Evolutionary conservation across 2,113 vertebrate genomes (phyloP).

Genomic region (Rafetus swinhoei): DNA sequence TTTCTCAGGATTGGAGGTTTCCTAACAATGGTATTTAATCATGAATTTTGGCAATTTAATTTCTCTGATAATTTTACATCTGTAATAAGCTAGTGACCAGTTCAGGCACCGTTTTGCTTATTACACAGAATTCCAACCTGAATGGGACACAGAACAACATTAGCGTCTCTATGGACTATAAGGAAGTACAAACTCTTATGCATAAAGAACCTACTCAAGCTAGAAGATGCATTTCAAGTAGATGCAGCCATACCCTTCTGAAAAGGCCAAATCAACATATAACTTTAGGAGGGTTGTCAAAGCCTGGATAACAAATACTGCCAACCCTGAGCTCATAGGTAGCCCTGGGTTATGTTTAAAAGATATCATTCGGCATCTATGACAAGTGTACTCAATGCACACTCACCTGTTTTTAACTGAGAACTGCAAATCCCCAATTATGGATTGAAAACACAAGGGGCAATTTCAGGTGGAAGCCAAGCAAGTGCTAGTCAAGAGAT

Average conservation of each 20-base stretch:
- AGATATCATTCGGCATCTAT: no score
- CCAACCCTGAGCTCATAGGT: background rate
- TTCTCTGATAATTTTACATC: background rate
- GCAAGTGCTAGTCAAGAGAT: background rate
- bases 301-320: background rate
- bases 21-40: background rate
- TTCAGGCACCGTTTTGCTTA: background rate
- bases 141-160: background rate
- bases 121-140: background rate
- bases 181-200: rapidly evolving
- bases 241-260: rapidly evolving
- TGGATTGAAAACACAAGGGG: background rate
- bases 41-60: background rate
- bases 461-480: background rate
- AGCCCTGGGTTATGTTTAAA: rapidly evolving
- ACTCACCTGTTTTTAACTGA: background rate
- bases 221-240: no score
- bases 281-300: rapidly evolving
- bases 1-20: rapidly evolving
- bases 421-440: background rate
- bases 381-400: rapidly evolving
- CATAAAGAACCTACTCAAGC: rapidly evolving
- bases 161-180: background rate
- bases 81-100: background rate
- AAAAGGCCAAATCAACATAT: background rate